Base-by-base conservation (phyloP, 2,888 invertebrate species). In the Epirrhoe tristata region DNA sequence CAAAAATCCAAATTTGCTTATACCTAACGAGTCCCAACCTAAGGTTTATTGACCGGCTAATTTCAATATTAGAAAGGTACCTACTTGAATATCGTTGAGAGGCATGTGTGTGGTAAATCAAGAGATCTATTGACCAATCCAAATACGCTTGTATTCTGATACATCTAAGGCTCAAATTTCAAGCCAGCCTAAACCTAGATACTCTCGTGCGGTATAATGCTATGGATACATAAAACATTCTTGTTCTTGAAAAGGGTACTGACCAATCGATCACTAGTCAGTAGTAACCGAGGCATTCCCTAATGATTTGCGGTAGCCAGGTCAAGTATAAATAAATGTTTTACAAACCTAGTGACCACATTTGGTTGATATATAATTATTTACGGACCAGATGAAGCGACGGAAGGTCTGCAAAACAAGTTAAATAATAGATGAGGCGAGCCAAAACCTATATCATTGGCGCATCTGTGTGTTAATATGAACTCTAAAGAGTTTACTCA, bases 261-360 rank as follows among this genome's bases (percentile, higher is more conserved):
- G 34, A 51, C 43, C 62, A 43, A 57, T 63, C 17, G 24, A 58
- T 63, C 63, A 53, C 14, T 31, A 43, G 57, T 57, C 57, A 48
- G 53, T 36, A 24, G 34, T 52, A 52, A 39, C 57, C 34, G 16
- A 63, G 50, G 52, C 7, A 7, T 53, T 58, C 58, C 53, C 53
- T 51, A 54, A 58, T 46, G 57, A 57, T 56, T 62, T 51, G 51
- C 51, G 62, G 36, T 56, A 16, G 3, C 51, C 0, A 48, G 4
- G 32, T 31, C 46, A 24, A 32, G 17, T n/a, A n/a, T 56, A 59
- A 54, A 54, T 32, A 46, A 53, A 32, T 31, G n/a, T 36, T 52
- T 34, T 43, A 43, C 57, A 8, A 57, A 34, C 50, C 36, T 14
- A 12, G 5, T 3, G 12, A 43, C 39, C 12, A 10, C 12, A 12